phyloP scores from a whole-genome alignment of 2,797 vertebrate genomes.

The Echiichthys vipera region DNA sequence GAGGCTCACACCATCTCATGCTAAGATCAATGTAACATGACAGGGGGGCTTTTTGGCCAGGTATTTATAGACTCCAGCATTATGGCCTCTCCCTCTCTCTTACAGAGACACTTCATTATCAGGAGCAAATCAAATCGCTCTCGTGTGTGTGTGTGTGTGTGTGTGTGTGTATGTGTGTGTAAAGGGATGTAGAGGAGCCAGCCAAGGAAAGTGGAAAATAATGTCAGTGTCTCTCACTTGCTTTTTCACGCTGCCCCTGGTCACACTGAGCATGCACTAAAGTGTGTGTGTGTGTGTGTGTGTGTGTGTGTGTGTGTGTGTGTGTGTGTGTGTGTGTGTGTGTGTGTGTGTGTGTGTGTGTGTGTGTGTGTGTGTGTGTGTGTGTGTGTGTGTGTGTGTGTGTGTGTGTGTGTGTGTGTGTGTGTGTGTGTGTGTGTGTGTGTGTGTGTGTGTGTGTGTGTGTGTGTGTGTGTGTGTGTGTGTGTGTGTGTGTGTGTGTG shows the following conservation, averaged over 20 bases:
- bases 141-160: slow-evolving; percentile 1
- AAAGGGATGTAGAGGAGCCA: slow-evolving; percentile 21
- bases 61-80: slow-evolving; percentile 81
- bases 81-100: slow-evolving; percentile 55
- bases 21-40: slow-evolving; percentile 84
- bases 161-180: not conserved
- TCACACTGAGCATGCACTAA: slow-evolving; percentile 27
- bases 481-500: not conserved
- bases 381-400: slow-evolving; percentile 20
- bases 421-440: not conserved
- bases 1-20: slow-evolving; percentile 68
- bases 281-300: slow-evolving; percentile 21
- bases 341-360: too few species aligned
- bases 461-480: not conserved
- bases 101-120: slow-evolving; percentile 74
- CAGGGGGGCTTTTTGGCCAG: slow-evolving; percentile 80
- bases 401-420: slow-evolving; percentile 9
- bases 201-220: slow-evolving; percentile 80
- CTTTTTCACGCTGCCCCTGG: slow-evolving; percentile 46
- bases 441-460: not conserved
- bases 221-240: slow-evolving; percentile 67
- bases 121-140: slow-evolving; percentile 72
- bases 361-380: too few species aligned
- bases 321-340: not conserved
- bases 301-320: slow-evolving; percentile 14